Percentiles rank a stretch among this genome's conserved stretches.
These are phyloP conservation scores for Meriones unguiculatus DNA, from an alignment of 2,113 vertebrate genomes.

Conservation along the genomic window DNA sequence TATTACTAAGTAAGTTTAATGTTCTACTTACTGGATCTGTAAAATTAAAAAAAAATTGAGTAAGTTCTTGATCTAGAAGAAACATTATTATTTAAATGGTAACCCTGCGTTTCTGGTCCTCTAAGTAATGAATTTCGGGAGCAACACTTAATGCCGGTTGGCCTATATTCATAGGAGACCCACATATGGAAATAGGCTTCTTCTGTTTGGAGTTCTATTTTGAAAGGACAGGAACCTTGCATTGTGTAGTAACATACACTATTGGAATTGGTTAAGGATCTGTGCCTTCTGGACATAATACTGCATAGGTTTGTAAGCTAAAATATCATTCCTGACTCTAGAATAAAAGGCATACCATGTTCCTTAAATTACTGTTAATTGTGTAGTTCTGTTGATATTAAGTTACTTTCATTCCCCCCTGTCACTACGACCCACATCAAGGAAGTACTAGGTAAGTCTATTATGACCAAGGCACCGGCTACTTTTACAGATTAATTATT, in stretches of 20 bases:
- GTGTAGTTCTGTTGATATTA: neutral
- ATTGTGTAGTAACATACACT: neutral
- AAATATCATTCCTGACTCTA: neutral
- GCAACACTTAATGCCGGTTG: neutral
- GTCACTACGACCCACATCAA: neutral
- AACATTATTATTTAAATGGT: neutral
- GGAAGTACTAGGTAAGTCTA: neutral
- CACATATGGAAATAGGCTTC: neutral
- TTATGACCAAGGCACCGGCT: neutral
- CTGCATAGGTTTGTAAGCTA: neutral
- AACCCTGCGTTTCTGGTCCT: neutral
- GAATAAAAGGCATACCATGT: neutral
- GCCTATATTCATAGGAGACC: neutral
- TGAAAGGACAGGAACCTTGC: neutral
- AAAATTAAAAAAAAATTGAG: neutral
- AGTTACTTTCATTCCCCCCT: neutral
- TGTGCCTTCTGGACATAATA: neutral
- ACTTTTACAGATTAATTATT: neutral
- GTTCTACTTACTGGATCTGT: neutral
- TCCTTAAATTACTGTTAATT: conserved; percentile 11
- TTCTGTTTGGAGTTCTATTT: neutral
- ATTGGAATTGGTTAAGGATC: neutral
- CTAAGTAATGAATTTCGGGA: neutral
- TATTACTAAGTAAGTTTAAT: neutral
- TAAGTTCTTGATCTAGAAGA: neutral